phyloP scores from a whole-genome alignment of 2,888 invertebrate species.

The Mesodorylaimus sp. region DNA sequence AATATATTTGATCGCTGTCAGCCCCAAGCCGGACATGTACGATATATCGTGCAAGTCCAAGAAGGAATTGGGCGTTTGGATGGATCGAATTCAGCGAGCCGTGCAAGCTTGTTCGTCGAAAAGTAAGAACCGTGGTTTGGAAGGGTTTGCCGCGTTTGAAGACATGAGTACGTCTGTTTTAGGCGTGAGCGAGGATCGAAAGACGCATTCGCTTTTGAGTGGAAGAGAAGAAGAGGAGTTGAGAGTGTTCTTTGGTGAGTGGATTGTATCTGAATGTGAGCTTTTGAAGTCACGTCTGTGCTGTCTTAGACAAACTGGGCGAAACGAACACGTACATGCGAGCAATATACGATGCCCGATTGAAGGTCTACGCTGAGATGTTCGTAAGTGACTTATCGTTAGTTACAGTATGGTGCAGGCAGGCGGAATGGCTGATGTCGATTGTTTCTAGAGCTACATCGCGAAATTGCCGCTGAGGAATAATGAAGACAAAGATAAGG shows the following conservation, averaged over 20 bases:
- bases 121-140: background rate
- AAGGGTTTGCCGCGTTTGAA: background rate
- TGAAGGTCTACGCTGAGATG: background rate
- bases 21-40: conserved; percentile 83
- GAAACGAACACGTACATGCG: background rate
- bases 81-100: background rate
- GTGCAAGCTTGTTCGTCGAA: background rate
- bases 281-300: background rate
- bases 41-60: conserved; percentile 67
- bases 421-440: background rate
- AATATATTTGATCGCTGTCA: conserved; percentile 77
- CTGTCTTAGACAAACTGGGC: background rate
- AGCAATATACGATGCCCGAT: background rate
- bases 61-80: conserved; percentile 69
- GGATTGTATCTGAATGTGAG: background rate
- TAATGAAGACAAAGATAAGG: background rate
- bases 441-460: background rate
- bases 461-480: background rate
- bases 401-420: background rate
- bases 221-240: background rate
- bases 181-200: background rate
- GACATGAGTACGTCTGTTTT: background rate
- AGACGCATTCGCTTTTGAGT: background rate
- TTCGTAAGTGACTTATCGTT: background rate
- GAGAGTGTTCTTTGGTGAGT: background rate